Conservation (phyloP, 2,113 vertebrate species). For the Oenanthe oenanthe region DNA sequence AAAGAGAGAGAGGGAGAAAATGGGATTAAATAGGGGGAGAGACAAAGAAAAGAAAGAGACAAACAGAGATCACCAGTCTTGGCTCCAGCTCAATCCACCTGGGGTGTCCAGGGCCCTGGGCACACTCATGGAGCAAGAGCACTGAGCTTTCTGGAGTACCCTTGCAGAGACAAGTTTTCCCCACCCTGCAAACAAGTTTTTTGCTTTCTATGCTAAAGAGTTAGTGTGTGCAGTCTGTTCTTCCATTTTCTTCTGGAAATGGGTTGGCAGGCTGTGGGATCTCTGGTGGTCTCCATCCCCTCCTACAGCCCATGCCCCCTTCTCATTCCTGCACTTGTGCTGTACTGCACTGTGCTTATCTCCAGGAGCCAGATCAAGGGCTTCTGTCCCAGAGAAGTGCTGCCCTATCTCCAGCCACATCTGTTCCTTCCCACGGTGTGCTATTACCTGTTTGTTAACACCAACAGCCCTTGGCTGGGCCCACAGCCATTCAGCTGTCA, state of each 20-base stretch:
- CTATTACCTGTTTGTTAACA: not conserved
- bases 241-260: not conserved
- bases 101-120: not conserved
- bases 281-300: not conserved
- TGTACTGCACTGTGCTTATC: not conserved
- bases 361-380: not conserved
- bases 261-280: not conserved
- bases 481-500: not conserved
- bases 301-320: not conserved
- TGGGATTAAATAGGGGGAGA: not conserved
- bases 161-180: no score
- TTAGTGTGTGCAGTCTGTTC: not conserved
- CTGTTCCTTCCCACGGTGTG: not conserved
- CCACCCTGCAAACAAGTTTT: not conserved
- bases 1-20: not conserved
- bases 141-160: no score
- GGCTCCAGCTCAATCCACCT: not conserved
- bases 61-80: not conserved
- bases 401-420: not conserved
- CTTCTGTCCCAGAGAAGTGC: not conserved
- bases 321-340: not conserved
- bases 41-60: not conserved
- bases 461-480: not conserved
- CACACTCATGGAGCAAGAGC: not conserved
- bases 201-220: not conserved